phyloP scores from a whole-genome alignment of 2,888 invertebrate genomes.

The Plagodis pulveraria region DNA sequence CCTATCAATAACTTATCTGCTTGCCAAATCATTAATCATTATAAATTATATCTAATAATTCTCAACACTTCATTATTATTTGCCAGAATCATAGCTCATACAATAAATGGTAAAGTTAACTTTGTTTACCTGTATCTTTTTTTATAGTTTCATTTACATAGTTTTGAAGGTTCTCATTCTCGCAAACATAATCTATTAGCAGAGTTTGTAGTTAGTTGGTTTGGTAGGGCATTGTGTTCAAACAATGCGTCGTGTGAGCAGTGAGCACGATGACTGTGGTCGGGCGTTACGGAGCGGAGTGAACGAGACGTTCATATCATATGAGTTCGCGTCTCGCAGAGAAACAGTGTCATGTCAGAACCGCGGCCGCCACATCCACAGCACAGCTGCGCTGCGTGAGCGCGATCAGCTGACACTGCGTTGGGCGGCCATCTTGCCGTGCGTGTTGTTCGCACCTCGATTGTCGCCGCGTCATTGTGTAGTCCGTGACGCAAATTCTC shows the following conservation, averaged over 20 bases:
- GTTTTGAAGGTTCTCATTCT: slow-evolving; percentile 30
- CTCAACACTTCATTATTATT: too few species aligned
- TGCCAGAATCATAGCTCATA: too few species aligned
- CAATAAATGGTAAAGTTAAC: too few species aligned
- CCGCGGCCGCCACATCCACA: slow-evolving; percentile 31
- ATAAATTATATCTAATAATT: too few species aligned
- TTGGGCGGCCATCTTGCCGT: slow-evolving; percentile 77
- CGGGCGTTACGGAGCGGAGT: slow-evolving; percentile 56
- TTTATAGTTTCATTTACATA: neutral
- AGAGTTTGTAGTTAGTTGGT: slow-evolving; percentile 36
- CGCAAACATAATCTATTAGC: slow-evolving; percentile 40
- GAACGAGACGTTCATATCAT: slow-evolving; percentile 73
- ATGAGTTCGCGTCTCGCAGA: slow-evolving; percentile 47
- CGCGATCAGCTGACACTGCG: slow-evolving; percentile 81
- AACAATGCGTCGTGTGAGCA: slow-evolving; percentile 53
- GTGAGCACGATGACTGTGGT: slow-evolving; percentile 63
- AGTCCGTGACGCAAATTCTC: slow-evolving; percentile 71
- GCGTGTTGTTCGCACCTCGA: slow-evolving; percentile 54
- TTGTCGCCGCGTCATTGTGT: slow-evolving; percentile 77
- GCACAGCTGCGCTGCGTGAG: slow-evolving; percentile 76
- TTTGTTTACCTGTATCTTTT: too few species aligned
- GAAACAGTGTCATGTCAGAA: slow-evolving; percentile 19
- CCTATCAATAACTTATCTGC: too few species aligned
- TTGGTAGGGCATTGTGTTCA: slow-evolving; percentile 56
- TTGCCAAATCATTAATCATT: too few species aligned